Evolutionary conservation across 2,113 vertebrate species (phyloP), one percentile per base, ranked within the genome.

Genomic region (Lampris incognitus): DNA sequence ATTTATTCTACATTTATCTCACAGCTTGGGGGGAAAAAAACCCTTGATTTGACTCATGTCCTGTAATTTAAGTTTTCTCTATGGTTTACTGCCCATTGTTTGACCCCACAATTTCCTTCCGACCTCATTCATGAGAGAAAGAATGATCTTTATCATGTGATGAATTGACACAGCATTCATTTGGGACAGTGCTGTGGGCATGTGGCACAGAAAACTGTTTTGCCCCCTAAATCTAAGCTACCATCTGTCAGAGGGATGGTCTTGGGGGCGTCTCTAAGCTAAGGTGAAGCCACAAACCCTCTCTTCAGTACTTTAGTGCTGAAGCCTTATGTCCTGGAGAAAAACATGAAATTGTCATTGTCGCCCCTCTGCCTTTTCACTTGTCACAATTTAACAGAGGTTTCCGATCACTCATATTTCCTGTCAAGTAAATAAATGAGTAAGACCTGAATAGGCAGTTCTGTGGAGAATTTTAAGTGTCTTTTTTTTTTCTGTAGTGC

Each of bases 161-260:
- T 72, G 36, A 88, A 79, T 79, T 84, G 83, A 87, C 63, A 70
- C 6, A 79, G 7, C 67, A 6, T 68, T 67, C 38, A 84, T 87
- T 80, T 70, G 67, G 87, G 81, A 81, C 87, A 79, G 51, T 24
- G 82, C 82, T 72, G 37, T 58, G 69, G 82, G 88, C 86, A 52
- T 81, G 64, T 76, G 69, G 61, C 80, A 85, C 74, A 46, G 40
- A 52, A 78, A 69, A 63, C 58, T 63, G 74, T 57, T 42, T 66
- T 74, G 56, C 46, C 37, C 55, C 11, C 38, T 37, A 54, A 67
- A 81, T 76, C 66, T 42, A 71, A 85, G 60, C 67, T 69, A 69
- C 87, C 86, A 87, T 92, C 83, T 90, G 87, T 73, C 74, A 51
- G 72, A 80, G 3, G 8, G 1, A 38, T 50, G 6, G 42, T 63